Conservation (phyloP, 2,113 vertebrate genomes). For the Odobenus rosmarus region DNA sequence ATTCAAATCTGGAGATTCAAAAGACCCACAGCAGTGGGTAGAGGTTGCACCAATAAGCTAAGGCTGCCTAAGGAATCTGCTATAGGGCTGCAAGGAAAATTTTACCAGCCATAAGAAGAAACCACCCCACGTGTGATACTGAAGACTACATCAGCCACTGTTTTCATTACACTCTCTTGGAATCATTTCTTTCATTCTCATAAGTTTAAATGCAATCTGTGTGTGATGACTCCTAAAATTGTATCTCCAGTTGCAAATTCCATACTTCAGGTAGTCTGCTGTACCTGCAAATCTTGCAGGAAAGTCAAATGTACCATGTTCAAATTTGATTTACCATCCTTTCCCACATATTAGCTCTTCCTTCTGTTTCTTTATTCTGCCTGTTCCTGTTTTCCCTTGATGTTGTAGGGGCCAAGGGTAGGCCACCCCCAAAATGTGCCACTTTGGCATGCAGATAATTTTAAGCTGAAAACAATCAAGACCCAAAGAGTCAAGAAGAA, state of each 20-base stretch:
- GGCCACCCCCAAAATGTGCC: neutral
- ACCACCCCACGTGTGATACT: fast-evolving
- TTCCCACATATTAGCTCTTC: neutral
- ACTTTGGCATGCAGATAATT: neutral
- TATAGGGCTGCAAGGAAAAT: neutral
- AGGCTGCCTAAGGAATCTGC: too few relatives aligned
- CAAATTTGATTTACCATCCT: neutral
- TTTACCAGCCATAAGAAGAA: neutral
- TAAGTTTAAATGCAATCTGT: neutral
- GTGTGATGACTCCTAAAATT: neutral
- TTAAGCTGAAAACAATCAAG: neutral
- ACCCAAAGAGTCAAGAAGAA: neutral
- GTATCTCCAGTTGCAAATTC: neutral
- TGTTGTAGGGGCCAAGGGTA: neutral
- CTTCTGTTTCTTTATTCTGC: neutral
- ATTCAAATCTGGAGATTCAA: neutral
- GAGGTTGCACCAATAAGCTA: neutral
- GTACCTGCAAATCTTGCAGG: neutral
- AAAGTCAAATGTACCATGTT: neutral
- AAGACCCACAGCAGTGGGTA: neutral
- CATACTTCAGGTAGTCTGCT: neutral
- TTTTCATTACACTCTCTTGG: neutral
- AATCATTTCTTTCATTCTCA: neutral
- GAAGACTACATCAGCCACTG: neutral
- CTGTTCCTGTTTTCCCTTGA: neutral